phyloP scores from a whole-genome alignment of 2,797 vertebrate genomes.

The Amphiprion clarkii region DNA sequence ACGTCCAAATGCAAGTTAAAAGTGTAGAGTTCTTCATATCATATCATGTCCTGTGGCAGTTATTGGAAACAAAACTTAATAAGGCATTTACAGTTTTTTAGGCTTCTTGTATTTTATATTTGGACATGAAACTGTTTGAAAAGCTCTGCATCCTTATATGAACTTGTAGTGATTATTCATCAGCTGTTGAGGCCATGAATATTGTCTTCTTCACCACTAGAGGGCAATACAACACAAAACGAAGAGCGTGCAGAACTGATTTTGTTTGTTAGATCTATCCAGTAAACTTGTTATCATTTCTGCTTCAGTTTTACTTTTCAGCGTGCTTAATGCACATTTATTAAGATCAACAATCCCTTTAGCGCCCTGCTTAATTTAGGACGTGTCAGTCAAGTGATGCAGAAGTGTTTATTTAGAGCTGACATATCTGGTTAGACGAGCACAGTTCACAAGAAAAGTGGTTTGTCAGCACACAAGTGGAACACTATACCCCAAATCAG shows the following conservation, averaged over 20 bases:
- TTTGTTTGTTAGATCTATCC: not conserved
- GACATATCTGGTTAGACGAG: constrained; percentile 23
- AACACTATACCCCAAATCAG: too few relatives aligned
- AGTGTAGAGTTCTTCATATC: too few relatives aligned
- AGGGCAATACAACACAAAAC: constrained; percentile 52
- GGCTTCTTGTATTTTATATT: not conserved
- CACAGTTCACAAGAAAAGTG: not conserved
- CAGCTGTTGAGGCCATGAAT: not conserved
- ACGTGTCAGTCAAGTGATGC: not conserved
- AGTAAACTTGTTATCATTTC: not conserved
- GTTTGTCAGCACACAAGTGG: not conserved
- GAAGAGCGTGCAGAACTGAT: not conserved
- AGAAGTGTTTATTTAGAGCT: not conserved
- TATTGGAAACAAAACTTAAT: not conserved
- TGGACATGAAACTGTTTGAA: not conserved
- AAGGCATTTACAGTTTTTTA: too few relatives aligned
- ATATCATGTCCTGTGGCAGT: not conserved
- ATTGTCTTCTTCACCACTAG: constrained; percentile 57
- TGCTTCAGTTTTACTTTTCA: not conserved
- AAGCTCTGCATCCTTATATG: not conserved
- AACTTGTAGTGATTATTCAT: not conserved
- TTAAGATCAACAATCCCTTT: not conserved
- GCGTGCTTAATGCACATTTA: not conserved
- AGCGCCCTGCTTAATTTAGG: not conserved
- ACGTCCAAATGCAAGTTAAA: not conserved